Base-by-base conservation (phyloP, 1,140 invertebrate genomes). In the Cydia pomonella region DNA sequence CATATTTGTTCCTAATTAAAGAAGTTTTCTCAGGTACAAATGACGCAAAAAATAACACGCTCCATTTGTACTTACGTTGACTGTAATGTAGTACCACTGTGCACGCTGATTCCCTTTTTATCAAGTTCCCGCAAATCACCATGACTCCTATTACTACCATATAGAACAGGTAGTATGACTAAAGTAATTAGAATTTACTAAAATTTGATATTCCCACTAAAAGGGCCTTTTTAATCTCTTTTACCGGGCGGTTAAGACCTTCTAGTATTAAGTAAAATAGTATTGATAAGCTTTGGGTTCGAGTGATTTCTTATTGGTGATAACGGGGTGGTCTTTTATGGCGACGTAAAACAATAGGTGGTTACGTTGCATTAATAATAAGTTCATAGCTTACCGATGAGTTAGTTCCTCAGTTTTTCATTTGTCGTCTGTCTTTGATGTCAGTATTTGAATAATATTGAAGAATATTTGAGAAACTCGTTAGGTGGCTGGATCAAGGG, bases 241-340 rank as follows among this genome's bases (percentile, higher is more conserved):
- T 23, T 3, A 23, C 21, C 9, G 0, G 53, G 21, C 21, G 21
- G 18, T 59, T 59, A 59, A 59, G 21, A 23, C 53, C 53, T 23
- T 59, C 53, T 59, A n/a, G n/a, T n/a, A n/a, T n/a, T n/a, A n/a
- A n/a, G n/a, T n/a, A 5, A 7, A 3, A 3, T 21, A 29, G 33
- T 33, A 10, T 18, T 33, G 64, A 69, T 41, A 69, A 69, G 33
- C 29, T 38, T 38, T 69, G 29, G 1, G 27, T 38, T 25, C 25
- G 3, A 41, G 16, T 3, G 29, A 33, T 69, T 33, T 41, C 64
- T 69, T 69, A 69, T 69, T 33, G 21, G 16, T 16, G 64, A 38
- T 69, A 69, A 33, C 64, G n/a, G 33, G 64, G 25, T 69, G 64
- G 27, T 33, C 64, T 33, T 69, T 33, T 18, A 69, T 69, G 29